Evolutionary conservation across 2,113 vertebrate species (phyloP).

Genomic region (Microcebus tavaratra): DNA sequence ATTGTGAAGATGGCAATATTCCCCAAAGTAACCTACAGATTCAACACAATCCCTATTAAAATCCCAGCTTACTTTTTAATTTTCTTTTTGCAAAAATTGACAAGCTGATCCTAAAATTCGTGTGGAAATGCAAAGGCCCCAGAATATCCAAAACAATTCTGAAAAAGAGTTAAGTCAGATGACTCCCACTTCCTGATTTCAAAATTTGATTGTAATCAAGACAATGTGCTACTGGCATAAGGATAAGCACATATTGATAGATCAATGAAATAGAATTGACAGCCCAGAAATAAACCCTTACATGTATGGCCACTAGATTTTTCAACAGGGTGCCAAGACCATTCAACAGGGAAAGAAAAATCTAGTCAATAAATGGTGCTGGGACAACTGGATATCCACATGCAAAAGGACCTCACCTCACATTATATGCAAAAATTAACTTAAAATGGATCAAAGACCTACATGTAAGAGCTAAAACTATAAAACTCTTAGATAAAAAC

Average conservation of each 20-base stretch:
- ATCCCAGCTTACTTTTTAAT: not conserved
- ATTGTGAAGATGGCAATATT: not conserved
- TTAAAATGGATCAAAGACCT: not conserved
- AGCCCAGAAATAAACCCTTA: constrained; percentile 9
- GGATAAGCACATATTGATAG: not conserved
- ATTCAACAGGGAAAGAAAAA: not conserved
- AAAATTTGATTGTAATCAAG: not conserved
- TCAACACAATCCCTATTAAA: not conserved
- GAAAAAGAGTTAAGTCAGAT: not conserved
- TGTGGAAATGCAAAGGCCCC: not conserved
- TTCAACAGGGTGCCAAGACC: not conserved
- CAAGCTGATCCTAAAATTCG: not conserved
- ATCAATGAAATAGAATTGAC: not conserved
- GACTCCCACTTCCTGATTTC: not conserved
- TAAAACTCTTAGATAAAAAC: not conserved
- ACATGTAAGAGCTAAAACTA: not conserved
- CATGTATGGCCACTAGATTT: not conserved
- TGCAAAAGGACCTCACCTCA: not conserved
- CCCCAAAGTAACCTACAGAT: not conserved
- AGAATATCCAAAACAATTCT: not conserved
- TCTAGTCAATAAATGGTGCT: not conserved
- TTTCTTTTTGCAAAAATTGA: not conserved
- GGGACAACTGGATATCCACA: not conserved
- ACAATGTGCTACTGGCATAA: not conserved
- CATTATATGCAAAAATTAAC: not conserved